Conservation (phyloP, 2,797 vertebrate species). For the Siniperca undulata region DNA sequence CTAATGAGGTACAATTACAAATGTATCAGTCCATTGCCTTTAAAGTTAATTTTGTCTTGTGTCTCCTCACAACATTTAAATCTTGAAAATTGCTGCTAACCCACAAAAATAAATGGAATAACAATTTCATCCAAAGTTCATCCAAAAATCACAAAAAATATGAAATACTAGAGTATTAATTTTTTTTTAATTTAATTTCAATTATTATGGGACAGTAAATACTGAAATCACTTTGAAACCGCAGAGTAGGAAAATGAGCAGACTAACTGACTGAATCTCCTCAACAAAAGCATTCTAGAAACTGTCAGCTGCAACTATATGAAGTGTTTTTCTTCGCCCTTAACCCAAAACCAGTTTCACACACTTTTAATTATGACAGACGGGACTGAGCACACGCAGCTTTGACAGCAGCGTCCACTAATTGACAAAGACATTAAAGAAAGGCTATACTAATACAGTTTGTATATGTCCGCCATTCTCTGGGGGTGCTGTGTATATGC, state of each 20-base stretch:
- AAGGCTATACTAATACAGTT: slow-evolving; percentile 46
- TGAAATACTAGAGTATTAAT: background rate
- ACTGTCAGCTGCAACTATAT: slow-evolving; percentile 47
- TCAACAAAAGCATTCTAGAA: slow-evolving; percentile 40
- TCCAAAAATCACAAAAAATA: background rate
- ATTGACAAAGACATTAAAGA: slow-evolving; percentile 70
- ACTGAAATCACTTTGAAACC: slow-evolving; percentile 8
- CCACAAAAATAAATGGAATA: background rate
- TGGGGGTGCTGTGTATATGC: slow-evolving; percentile 30
- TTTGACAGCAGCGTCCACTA: slow-evolving; percentile 56
- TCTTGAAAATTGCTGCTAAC: background rate
- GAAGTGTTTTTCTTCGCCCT: slow-evolving; percentile 42
- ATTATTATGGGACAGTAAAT: slow-evolving; percentile 1
- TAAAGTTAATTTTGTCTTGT: background rate
- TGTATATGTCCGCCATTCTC: slow-evolving; percentile 53
- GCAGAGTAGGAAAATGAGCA: slow-evolving; percentile 4
- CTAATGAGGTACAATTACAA: background rate
- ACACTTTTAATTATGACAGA: slow-evolving; percentile 69
- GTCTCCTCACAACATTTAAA: background rate
- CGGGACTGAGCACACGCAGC: slow-evolving; percentile 38
- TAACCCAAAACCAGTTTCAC: slow-evolving; percentile 54
- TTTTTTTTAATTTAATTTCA: background rate
- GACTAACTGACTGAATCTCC: slow-evolving; percentile 26
- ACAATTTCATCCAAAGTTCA: too few relatives aligned
- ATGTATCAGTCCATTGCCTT: background rate